Percentiles rank a stretch among this genome's conserved stretches.
These are phyloP conservation scores for Salvelinus alpinus DNA, from an alignment of 2,113 vertebrate species.

Conservation along the genomic window DNA sequence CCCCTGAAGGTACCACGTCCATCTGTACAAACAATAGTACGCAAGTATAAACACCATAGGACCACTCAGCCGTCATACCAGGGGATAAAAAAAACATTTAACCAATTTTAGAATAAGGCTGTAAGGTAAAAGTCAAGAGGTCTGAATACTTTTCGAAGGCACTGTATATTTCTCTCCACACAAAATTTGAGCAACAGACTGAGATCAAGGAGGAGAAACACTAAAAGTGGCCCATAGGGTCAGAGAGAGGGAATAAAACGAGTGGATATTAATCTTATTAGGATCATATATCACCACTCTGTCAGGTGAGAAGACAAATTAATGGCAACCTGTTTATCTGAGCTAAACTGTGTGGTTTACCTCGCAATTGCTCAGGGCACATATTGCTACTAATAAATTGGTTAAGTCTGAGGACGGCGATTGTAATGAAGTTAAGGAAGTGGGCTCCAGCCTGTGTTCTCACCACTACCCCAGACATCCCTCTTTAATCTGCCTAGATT, in stretches of 20 bases:
- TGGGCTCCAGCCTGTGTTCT: conserved; percentile 73
- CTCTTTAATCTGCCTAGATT: conserved; percentile 90
- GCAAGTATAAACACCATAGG: no score
- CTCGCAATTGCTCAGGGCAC: conserved; percentile 81
- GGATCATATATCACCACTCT: conserved; percentile 91
- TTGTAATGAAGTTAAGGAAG: conserved; percentile 88
- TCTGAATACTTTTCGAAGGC: no score
- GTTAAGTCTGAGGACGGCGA: conserved; percentile 79
- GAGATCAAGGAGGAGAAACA: conserved; percentile 55
- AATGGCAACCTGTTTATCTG: conserved; percentile 96
- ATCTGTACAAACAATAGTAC: no score
- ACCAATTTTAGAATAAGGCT: no score
- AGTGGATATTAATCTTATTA: conserved; percentile 91
- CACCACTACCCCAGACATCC: conserved; percentile 70
- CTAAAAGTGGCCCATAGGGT: conserved; percentile 52
- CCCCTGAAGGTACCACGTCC: no score
- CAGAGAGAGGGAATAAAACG: conserved; percentile 63
- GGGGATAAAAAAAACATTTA: no score
- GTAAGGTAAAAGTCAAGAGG: no score
- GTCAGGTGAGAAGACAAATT: conserved; percentile 96
- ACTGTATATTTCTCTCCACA: neutral
- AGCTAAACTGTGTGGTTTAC: conserved; percentile 87
- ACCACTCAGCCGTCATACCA: no score
- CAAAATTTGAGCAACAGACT: conserved; percentile 40
- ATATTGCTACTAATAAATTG: conserved; percentile 94